Evolutionary conservation across 1,140 invertebrate species (phyloP).

Genomic region (Saccostrea cuccullata): DNA sequence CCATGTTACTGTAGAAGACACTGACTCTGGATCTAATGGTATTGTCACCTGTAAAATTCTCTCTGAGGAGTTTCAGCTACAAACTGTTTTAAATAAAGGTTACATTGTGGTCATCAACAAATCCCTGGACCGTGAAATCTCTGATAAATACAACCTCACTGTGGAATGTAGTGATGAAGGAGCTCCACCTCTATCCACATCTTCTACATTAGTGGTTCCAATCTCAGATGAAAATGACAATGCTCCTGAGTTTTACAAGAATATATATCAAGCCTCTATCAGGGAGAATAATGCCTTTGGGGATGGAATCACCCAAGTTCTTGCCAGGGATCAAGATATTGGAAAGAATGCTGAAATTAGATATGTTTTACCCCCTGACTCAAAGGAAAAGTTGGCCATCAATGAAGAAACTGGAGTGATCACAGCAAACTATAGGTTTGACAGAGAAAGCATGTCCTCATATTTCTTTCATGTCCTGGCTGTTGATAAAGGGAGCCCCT

Average conservation of each 20-base stretch:
- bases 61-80: slow-evolving; percentile 57
- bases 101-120: slow-evolving; percentile 58
- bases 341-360: slow-evolving; percentile 86
- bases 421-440: slow-evolving; percentile 54
- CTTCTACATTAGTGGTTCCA: slow-evolving; percentile 93
- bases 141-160: slow-evolving; percentile 59
- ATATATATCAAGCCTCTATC: slow-evolving; percentile 78
- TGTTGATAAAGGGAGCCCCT: slow-evolving; percentile 82
- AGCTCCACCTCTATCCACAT: slow-evolving; percentile 87
- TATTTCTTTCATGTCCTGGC: slow-evolving; percentile 61
- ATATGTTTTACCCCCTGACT: slow-evolving; percentile 81
- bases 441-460: slow-evolving; percentile 56
- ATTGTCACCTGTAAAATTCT: slow-evolving; percentile 57
- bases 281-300: slow-evolving; percentile 62
- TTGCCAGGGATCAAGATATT: slow-evolving; percentile 94
- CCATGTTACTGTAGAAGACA: slow-evolving; percentile 65
- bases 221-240: slow-evolving; percentile 97
- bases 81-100: slow-evolving; percentile 49
- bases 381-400: slow-evolving; percentile 52
- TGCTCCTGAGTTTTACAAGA: slow-evolving; percentile 93
- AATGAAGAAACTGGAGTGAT: slow-evolving; percentile 59
- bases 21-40: slow-evolving; percentile 66
- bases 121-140: slow-evolving; percentile 59
- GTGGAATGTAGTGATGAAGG: slow-evolving; percentile 82
- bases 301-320: slow-evolving; percentile 79